Conservation (phyloP, 2,888 invertebrate genomes). For the Drosophila mayaguana region DNA sequence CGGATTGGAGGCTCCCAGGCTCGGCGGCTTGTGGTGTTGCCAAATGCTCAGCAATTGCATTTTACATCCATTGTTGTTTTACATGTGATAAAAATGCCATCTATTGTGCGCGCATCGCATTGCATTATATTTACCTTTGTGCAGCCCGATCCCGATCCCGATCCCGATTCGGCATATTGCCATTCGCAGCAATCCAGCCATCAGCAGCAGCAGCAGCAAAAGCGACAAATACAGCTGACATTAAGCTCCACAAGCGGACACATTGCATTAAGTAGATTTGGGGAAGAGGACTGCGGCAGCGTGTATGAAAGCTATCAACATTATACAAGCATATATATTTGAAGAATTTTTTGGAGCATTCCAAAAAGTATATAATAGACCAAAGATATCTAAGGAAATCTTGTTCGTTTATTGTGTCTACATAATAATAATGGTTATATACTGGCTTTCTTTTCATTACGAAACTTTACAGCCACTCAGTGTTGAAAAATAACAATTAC, state of each 20-base stretch:
- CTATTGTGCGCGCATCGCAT: constrained; percentile 66
- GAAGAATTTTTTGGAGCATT: too few species aligned
- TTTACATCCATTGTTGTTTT: constrained; percentile 65
- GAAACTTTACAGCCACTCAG: too few species aligned
- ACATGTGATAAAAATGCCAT: constrained; percentile 79
- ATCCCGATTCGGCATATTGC: constrained; percentile 12
- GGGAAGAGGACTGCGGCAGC: too few species aligned
- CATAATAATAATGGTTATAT: too few species aligned
- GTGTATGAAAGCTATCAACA: background rate
- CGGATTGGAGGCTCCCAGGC: constrained; percentile 63
- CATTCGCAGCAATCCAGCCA: constrained; percentile 47
- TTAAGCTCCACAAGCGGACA: constrained; percentile 42
- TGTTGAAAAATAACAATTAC: too few species aligned
- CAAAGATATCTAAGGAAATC: too few species aligned
- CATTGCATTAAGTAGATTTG: constrained; percentile 17
- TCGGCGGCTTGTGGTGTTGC: constrained; percentile 61
- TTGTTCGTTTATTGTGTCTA: too few species aligned
- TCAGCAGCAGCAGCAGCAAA: constrained; percentile 19
- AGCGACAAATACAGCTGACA: constrained; percentile 39
- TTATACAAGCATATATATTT: too few species aligned
- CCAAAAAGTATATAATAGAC: too few species aligned
- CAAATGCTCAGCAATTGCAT: constrained; percentile 65
- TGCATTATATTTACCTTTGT: constrained; percentile 57
- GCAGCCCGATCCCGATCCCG: constrained; percentile 1
- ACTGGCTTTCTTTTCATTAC: too few species aligned